These are phyloP conservation scores for Laspeyria flexula DNA, from an alignment of 2,888 invertebrate species.

Conservation along the genomic window DNA sequence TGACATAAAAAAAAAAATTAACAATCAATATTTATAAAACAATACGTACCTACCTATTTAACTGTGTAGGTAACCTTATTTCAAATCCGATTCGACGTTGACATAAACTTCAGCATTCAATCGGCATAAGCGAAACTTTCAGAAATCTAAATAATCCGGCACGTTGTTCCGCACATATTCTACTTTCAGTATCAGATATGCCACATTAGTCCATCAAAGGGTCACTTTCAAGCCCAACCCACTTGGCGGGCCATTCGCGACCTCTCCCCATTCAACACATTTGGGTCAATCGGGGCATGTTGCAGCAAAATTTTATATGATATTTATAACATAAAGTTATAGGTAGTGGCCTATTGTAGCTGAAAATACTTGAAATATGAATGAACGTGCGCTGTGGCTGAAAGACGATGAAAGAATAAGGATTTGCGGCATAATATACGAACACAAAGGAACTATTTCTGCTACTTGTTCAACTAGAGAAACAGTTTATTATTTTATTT, in stretches of 20 bases:
- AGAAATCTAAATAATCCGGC: too few relatives aligned
- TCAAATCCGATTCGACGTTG: background rate
- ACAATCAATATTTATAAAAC: too few relatives aligned
- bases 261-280: conserved; percentile 59
- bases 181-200: conserved; percentile 42
- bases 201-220: conserved; percentile 53
- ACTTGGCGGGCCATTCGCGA: conserved; percentile 40
- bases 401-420: conserved; percentile 5
- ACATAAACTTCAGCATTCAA: background rate
- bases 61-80: too few relatives aligned
- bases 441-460: background rate
- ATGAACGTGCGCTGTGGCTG: conserved; percentile 17
- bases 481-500: too few relatives aligned
- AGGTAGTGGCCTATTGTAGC: conserved; percentile 21
- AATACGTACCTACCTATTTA: too few relatives aligned
- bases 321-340: conserved; percentile 20
- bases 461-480: too few relatives aligned
- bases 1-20: too few relatives aligned
- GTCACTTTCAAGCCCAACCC: conserved; percentile 50
- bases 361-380: conserved; percentile 27
- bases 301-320: conserved; percentile 36
- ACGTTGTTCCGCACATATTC: background rate
- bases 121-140: too few relatives aligned
- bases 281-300: conserved; percentile 63
- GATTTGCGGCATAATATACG: conserved; percentile 8